A percentile compares a stretch with the other conserved stretches of the same genome.
Conservation (phyloP, 1,140 invertebrate genomes). For the Drosophila orena region DNA sequence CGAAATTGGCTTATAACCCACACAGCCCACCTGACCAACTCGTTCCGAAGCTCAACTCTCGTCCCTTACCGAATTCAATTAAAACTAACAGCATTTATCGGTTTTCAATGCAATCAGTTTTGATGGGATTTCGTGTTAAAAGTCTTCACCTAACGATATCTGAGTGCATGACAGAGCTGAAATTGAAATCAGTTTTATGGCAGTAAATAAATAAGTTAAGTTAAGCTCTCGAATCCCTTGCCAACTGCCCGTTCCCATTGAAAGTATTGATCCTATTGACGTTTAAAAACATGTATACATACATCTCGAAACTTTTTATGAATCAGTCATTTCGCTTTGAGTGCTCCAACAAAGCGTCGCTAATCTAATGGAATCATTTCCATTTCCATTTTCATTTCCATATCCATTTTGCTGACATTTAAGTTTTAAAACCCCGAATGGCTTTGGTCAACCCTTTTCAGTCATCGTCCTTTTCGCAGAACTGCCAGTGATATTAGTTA, state of each 20-base stretch:
- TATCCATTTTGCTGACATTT: constrained; percentile 41
- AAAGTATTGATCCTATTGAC: constrained; percentile 14
- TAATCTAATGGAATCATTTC: constrained; percentile 47
- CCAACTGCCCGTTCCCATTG: constrained; percentile 26
- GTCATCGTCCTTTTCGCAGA: constrained; percentile 21
- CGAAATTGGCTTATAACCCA: constrained; percentile 9
- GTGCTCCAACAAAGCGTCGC: constrained; percentile 5
- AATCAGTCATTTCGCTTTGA: constrained; percentile 5
- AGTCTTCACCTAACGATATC: not conserved
- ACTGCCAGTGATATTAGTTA: constrained; percentile 54
- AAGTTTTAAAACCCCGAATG: constrained; percentile 35
- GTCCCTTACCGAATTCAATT: constrained; percentile 35
- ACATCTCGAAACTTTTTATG: not conserved
- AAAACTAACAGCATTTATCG: constrained; percentile 30
- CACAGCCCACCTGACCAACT: not conserved
- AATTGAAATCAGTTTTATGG: constrained; percentile 25
- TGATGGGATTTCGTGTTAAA: constrained; percentile 2
- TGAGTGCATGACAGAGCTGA: constrained; percentile 4
- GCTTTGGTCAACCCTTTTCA: constrained; percentile 28
- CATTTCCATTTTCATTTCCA: constrained; percentile 15
- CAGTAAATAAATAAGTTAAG: constrained; percentile 37
- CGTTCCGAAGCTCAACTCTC: not conserved
- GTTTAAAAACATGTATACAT: not conserved
- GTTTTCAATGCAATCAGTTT: constrained; percentile 19
- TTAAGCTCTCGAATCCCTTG: constrained; percentile 24